phyloP scores from a whole-genome alignment of 2,888 invertebrate species.

The Pherbina coryleti region DNA sequence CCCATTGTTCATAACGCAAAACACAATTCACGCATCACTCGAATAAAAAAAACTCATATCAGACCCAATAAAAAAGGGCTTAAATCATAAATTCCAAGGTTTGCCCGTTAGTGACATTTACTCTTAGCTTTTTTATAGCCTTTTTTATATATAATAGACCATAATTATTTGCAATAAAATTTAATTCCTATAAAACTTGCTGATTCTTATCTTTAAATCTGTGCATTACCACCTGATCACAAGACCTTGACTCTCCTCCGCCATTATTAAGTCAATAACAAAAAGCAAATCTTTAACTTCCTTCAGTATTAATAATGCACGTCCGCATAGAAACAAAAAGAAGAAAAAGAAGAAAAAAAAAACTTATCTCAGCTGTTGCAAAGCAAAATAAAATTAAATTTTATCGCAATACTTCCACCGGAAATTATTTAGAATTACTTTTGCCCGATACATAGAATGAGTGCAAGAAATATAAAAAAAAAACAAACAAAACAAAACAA shows the following conservation, averaged over 20 bases:
- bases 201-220: background rate
- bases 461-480: background rate
- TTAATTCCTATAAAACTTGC: no score
- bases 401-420: conserved; percentile 32
- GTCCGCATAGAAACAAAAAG: background rate
- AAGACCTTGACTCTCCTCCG: background rate
- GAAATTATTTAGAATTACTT: conserved; percentile 10
- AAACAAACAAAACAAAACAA: background rate
- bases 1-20: no score
- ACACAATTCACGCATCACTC: no score
- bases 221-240: background rate
- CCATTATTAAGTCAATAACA: background rate
- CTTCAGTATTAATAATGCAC: background rate
- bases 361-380: background rate
- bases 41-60: background rate
- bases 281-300: background rate
- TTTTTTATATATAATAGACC: no score
- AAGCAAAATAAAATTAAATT: conserved; percentile 6
- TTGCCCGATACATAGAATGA: background rate
- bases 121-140: background rate
- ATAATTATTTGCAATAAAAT: no score
- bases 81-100: background rate
- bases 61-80: background rate
- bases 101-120: background rate
- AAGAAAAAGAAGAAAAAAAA: background rate